Evolutionary conservation across 2,888 invertebrate genomes (phyloP).

Genomic region (Ptychoptera contaminata): DNA sequence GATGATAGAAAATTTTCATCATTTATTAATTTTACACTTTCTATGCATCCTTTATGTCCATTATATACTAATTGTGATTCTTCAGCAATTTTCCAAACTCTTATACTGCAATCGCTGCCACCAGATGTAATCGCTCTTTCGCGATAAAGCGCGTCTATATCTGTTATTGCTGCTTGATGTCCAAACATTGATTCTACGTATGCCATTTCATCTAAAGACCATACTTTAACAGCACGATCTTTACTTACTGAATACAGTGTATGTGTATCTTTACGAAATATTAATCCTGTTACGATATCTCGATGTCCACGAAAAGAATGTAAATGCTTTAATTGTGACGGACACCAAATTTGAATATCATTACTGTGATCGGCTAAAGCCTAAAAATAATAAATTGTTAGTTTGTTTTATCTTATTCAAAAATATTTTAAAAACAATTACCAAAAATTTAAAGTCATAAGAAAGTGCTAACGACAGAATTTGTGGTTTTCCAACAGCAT

Average conservation of each 20-base stretch:
- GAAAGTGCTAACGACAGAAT: slow-evolving; percentile 57
- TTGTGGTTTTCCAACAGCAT: slow-evolving; percentile 25
- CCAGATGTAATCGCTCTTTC: slow-evolving; percentile 83
- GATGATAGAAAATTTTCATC: slow-evolving; percentile 89
- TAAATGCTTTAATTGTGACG: slow-evolving; percentile 54
- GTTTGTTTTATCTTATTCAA: slow-evolving; percentile 6
- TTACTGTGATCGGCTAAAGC: slow-evolving; percentile 53
- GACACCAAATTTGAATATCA: slow-evolving; percentile 72
- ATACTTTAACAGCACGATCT: slow-evolving; percentile 77
- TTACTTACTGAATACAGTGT: slow-evolving; percentile 66
- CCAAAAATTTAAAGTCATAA: slow-evolving; percentile 67
- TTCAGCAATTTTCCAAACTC: slow-evolving; percentile 94
- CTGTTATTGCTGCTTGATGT: slow-evolving; percentile 73
- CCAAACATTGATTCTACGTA: slow-evolving; percentile 90
- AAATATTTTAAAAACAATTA: slow-evolving; percentile 33
- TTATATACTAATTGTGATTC: slow-evolving; percentile 93
- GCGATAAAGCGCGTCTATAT: slow-evolving; percentile 71
- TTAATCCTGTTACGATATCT: slow-evolving; percentile 55
- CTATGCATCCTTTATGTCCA: slow-evolving; percentile 68
- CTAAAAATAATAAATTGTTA: slow-evolving; percentile 20
- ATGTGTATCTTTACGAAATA: slow-evolving; percentile 73
- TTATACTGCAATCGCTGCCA: slow-evolving; percentile 68
- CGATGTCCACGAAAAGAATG: slow-evolving; percentile 72
- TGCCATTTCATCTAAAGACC: slow-evolving; percentile 92
- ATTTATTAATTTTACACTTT: slow-evolving; percentile 77